Base-by-base conservation (phyloP, 1,140 invertebrate genomes). In the Caerostris extrusa region DNA sequence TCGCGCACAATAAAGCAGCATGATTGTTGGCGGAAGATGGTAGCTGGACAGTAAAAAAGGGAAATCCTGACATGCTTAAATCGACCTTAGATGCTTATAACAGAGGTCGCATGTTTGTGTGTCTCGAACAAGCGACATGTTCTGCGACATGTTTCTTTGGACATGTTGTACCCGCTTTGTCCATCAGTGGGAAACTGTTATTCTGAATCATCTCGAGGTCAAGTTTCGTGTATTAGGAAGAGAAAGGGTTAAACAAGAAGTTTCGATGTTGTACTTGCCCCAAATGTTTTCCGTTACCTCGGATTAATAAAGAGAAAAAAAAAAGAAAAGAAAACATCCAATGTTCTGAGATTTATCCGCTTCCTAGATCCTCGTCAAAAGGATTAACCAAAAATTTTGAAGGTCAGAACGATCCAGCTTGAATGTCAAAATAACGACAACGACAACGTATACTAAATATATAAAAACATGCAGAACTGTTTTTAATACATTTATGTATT, bases 201-300 rank as follows among this genome's bases (percentile, higher is more conserved):
- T 69, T 50, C 53, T 8, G 7, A 17, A 12, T 12, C n/a, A n/a
- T n/a, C 12, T 7, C 55, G 90, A 85, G 90, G 90, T 92, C 90
- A 92, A 92, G 90, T 85, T 64, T 88, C 60, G 1, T 64, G 81
- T 81, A 85, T 57, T 67, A 61, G 81, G 34, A 92, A 85, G 56
- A 12, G 7, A 53, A 56, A 85, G 83, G 34, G n/a, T 85, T 55
- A 3, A 50, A 57, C 81, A 92, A 85, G 50, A 60, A 57, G 14
- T 92, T 64, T 83, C 55, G 5, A 60, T 92, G 90, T 92, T 67
- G 90, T 50, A 85, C 60, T 85, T 92, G 90, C 58, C 90, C 90
- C 10, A 92, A 34, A 92, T 92, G 90, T 92, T 60, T 19, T 19
- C 90, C 12, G 71, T 69, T 82, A 90, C 19, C 60, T 57, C 19